phyloP scores from a whole-genome alignment of 2,113 vertebrate species.

The Tachycineta bicolor region DNA sequence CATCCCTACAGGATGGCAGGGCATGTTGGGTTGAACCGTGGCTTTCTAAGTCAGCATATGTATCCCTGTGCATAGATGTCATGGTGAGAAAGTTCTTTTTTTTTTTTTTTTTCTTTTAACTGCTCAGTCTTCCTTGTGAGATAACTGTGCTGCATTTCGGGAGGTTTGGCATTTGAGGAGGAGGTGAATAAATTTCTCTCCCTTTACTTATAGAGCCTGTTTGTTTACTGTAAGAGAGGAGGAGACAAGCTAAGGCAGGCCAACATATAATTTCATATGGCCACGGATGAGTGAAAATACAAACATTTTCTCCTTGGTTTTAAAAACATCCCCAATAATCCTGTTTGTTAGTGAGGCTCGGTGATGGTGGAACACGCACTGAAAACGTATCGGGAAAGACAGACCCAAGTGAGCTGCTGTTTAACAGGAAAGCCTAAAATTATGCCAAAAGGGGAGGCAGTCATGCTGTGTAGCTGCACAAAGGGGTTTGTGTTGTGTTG shows the following conservation, averaged over 20 bases:
- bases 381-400: not conserved
- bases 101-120: not conserved
- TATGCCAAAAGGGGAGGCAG: not conserved
- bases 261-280: not conserved
- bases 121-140: not conserved
- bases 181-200: not conserved
- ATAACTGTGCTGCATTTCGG: not conserved
- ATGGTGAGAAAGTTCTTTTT: not conserved
- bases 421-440: not conserved
- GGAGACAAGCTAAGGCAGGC: not conserved
- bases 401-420: not conserved
- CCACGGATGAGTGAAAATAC: not conserved
- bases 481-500: not conserved
- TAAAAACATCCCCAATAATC: not conserved
- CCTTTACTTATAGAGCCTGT: not conserved
- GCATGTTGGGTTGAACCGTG: accelerated
- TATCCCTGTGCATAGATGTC: not conserved
- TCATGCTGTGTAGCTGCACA: not conserved
- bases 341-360: not conserved
- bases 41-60: not conserved
- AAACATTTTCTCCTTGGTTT: not conserved
- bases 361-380: not conserved
- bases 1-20: not conserved
- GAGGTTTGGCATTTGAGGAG: not conserved
- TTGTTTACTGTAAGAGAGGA: not conserved